Conservation (phyloP, 2,113 vertebrate species). For the Cephalophus harveyi region DNA sequence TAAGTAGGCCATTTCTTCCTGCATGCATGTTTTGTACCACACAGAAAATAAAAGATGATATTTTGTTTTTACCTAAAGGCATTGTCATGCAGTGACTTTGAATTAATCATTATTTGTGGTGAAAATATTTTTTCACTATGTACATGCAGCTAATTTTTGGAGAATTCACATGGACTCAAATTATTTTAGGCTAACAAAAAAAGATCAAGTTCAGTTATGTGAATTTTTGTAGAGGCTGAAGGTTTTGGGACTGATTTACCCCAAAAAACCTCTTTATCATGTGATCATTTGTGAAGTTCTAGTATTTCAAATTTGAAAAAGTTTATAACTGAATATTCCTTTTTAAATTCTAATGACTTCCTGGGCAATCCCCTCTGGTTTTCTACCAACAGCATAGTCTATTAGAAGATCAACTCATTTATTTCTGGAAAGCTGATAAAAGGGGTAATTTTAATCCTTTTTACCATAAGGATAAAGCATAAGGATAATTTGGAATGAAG, state of each 20-base stretch:
- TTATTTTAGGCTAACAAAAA: slow-evolving; percentile 5
- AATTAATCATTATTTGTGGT: background rate
- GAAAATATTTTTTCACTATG: background rate
- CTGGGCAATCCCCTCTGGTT: background rate
- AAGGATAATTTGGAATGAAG: background rate
- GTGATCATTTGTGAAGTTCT: background rate
- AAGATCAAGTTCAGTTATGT: background rate
- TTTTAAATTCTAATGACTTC: background rate
- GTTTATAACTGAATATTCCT: background rate
- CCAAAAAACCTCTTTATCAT: background rate
- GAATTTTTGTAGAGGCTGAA: background rate
- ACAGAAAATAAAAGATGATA: background rate
- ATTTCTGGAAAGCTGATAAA: background rate
- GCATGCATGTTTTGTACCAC: background rate
- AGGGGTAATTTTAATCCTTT: background rate
- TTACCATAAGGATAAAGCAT: background rate
- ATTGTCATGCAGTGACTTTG: background rate
- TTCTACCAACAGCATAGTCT: background rate
- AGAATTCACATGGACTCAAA: background rate
- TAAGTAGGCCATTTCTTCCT: background rate
- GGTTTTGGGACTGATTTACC: background rate
- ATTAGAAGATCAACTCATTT: background rate
- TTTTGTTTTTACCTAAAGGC: background rate
- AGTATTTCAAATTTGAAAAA: background rate
- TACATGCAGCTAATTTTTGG: background rate